Conservation (phyloP, 2,888 invertebrate genomes). For the Phengaris alcon region DNA sequence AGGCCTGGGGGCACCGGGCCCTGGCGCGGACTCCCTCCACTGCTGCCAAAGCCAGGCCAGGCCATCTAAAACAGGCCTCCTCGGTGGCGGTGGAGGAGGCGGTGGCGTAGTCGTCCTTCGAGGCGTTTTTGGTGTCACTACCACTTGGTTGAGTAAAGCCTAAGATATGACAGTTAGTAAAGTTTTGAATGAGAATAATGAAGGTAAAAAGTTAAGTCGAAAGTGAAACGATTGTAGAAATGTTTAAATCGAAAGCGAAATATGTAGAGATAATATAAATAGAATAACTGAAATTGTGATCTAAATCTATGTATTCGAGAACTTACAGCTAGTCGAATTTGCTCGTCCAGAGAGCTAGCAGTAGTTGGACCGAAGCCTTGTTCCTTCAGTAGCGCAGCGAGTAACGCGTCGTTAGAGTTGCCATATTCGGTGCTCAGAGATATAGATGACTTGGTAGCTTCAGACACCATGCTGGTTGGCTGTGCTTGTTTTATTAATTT, state of each 20-base stretch:
- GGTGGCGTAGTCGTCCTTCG: slow-evolving; percentile 63
- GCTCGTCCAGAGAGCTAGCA: slow-evolving; percentile 80
- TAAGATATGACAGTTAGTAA: slow-evolving; percentile 65
- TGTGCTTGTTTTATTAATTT: slow-evolving; percentile 62
- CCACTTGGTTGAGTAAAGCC: slow-evolving; percentile 80
- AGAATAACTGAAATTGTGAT: slow-evolving; percentile 5
- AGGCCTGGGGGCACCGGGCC: slow-evolving; percentile 51
- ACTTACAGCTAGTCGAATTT: slow-evolving; percentile 79
- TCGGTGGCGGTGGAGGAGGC: slow-evolving; percentile 68
- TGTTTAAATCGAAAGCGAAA: slow-evolving; percentile 33
- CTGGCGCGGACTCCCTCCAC: slow-evolving; percentile 77
- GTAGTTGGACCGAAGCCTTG: slow-evolving; percentile 86
- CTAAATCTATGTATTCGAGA: slow-evolving; percentile 19
- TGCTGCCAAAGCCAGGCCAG: slow-evolving; percentile 80
- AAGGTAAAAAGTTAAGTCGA: slow-evolving; percentile 35
- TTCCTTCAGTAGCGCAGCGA: slow-evolving; percentile 84
- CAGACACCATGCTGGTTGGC: slow-evolving; percentile 61
- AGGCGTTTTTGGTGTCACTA: slow-evolving; percentile 72
- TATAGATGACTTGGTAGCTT: slow-evolving; percentile 66
- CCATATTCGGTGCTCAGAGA: slow-evolving; percentile 78
- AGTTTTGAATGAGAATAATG: slow-evolving; percentile 40
- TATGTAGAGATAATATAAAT: slow-evolving; percentile 9
- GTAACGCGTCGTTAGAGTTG: slow-evolving; percentile 83
- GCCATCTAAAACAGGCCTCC: slow-evolving; percentile 77
- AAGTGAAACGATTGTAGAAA: slow-evolving; percentile 30